Evolutionary conservation across 2,113 vertebrate species (phyloP), one percentile per base, ranked within the genome.

Genomic region (Xiphophorus couchianus): DNA sequence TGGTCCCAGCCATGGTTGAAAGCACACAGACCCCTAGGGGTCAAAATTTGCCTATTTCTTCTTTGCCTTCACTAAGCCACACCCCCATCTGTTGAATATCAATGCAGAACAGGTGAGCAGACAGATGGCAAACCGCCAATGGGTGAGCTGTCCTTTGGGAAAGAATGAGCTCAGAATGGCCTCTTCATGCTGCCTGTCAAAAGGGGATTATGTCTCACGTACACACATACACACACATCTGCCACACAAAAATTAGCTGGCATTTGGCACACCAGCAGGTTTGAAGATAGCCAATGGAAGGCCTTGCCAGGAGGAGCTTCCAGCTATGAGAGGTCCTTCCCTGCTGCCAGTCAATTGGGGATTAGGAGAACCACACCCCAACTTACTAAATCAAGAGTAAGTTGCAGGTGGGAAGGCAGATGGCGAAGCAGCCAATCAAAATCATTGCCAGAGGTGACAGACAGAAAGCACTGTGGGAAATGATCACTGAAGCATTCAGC

Each of bases 261-360:
- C 85, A 85, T 87, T 88, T 85, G 82, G 88, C 70, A 68, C 71
- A 76, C 60, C 71, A 80, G 80, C 73, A 78, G 65, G 81, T 86
- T 80, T 27, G 68, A 61, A 35, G 67, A 84, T 76, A 75, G 85
- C 89, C 88, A 93, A 91, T 89, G 73, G 84, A 87, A 84, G 62
- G 63, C 83, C 69, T 44, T 77, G 91, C 92, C 87, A 88, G 78
- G 81, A 91, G 74, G 87, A 85, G 90, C 86, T 83, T 88, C 87
- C 90, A 89, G 82, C 88, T 54, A 88, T 61, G 90, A 91, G 86
- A 89, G 86, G 90, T 89, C 89, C 86, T 80, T 77, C 90, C 93
- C 91, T 87, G 92, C 92, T 90, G 93, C 88, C 90, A 91, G 93
- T 94, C 91, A 94, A 94, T 93, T 89, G 90, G 85, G 90, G 93